A percentile compares a stretch with the other conserved stretches of the same genome.
Evolutionary conservation across 2,797 vertebrate species (phyloP).

Genomic region (Sus cebifrons): DNA sequence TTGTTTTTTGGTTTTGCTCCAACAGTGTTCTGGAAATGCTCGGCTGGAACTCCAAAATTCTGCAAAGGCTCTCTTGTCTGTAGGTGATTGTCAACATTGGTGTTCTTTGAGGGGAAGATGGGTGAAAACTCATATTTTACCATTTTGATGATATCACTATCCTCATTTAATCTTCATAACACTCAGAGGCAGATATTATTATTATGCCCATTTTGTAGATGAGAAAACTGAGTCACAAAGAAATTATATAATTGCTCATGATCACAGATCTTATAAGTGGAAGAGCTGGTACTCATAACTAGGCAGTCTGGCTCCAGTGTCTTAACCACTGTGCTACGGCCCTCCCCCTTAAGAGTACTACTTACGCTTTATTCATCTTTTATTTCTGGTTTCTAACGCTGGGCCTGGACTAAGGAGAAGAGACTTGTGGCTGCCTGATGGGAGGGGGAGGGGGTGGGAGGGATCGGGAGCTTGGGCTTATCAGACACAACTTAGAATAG

Average conservation of each 20-base stretch:
- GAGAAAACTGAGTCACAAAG: slow-evolving; percentile 8
- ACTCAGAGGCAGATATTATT: neutral
- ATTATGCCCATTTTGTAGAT: neutral
- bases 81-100: neutral
- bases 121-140: neutral
- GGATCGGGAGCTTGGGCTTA: no score
- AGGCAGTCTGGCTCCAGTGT: neutral
- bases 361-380: neutral
- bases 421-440: no score
- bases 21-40: neutral
- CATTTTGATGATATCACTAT: neutral
- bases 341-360: neutral
- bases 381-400: slow-evolving; percentile 5
- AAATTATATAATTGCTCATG: neutral
- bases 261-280: neutral
- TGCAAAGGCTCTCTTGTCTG: neutral
- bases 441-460: no score
- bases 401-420: neutral
- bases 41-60: neutral
- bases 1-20: neutral
- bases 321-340: neutral
- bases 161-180: neutral
- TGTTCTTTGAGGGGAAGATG: neutral
- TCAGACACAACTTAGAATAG: no score
- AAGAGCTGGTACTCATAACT: neutral